Conservation (phyloP, 1,140 invertebrate species). For the Camponotus floridanus region DNA sequence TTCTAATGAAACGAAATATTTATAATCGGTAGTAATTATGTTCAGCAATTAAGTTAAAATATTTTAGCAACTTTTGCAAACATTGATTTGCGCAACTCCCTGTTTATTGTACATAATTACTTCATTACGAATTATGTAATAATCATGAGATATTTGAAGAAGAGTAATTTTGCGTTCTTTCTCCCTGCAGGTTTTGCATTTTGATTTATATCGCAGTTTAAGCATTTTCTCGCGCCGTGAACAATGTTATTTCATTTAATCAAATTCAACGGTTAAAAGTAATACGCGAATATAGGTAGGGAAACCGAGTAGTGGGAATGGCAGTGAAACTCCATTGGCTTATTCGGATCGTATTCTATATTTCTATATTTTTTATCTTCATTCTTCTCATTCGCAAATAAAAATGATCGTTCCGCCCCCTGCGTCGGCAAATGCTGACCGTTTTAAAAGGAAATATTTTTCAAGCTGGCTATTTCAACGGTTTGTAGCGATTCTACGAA, state of each 20-base stretch:
- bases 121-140: background rate
- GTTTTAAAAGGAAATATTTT: conserved; percentile 58
- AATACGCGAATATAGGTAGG: conserved; percentile 37
- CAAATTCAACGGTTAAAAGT: conserved; percentile 43
- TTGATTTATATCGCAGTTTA: conserved; percentile 3
- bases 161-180: background rate
- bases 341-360: conserved; percentile 28
- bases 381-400: conserved; percentile 37
- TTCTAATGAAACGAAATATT: background rate
- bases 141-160: conserved; percentile 19
- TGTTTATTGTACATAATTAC: background rate
- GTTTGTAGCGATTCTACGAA: conserved; percentile 59
- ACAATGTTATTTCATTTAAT: conserved; percentile 45
- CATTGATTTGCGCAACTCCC: background rate
- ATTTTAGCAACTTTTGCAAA: background rate
- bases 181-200: background rate
- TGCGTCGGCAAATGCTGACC: conserved; percentile 17
- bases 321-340: conserved; percentile 30
- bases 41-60: too few relatives aligned
- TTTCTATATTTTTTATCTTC: background rate
- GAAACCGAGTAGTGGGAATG: conserved; percentile 8
- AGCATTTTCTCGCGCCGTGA: background rate
- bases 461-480: conserved; percentile 49
- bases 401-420: conserved; percentile 31
- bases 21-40: background rate